These are phyloP conservation scores for Papilio glaucus DNA, from an alignment of 1,140 invertebrate species.

Conservation along the genomic window DNA sequence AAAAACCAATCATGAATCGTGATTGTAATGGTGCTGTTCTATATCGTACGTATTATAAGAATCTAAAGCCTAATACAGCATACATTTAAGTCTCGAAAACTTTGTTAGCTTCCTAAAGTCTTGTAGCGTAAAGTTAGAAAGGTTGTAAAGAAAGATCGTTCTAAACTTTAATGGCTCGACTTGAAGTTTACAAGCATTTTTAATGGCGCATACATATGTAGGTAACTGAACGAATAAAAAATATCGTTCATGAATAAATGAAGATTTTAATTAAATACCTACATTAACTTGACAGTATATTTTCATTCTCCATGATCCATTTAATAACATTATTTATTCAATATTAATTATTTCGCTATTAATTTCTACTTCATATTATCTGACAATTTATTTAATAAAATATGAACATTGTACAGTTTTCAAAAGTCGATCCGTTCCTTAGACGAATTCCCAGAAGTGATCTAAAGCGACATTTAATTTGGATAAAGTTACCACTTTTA, in stretches of 20 bases:
- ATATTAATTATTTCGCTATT: neutral
- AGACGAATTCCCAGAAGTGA: neutral
- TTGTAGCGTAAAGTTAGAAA: constrained; percentile 61
- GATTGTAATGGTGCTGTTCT: no score
- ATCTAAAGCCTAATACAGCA: neutral
- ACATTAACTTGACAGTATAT: neutral
- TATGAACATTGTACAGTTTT: constrained; percentile 8
- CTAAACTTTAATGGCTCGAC: constrained; percentile 61
- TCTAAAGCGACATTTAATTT: constrained; percentile 7
- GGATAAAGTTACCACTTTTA: neutral
- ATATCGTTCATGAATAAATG: neutral
- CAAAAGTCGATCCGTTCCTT: constrained; percentile 6
- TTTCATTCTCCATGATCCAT: neutral
- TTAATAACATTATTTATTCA: constrained; percentile 20
- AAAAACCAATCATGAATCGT: no score
- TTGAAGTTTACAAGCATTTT: constrained; percentile 48
- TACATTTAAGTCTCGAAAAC: constrained; percentile 25
- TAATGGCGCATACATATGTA: constrained; percentile 34
- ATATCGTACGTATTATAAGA: neutral
- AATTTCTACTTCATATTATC: constrained; percentile 1
- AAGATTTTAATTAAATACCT: constrained; percentile 3
- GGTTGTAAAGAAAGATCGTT: constrained; percentile 50
- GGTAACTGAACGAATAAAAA: neutral
- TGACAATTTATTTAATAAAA: constrained; percentile 7
- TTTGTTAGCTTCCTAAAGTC: constrained; percentile 54